phyloP scores from a whole-genome alignment of 2,113 vertebrate species.

The Phainopepla nitens region DNA sequence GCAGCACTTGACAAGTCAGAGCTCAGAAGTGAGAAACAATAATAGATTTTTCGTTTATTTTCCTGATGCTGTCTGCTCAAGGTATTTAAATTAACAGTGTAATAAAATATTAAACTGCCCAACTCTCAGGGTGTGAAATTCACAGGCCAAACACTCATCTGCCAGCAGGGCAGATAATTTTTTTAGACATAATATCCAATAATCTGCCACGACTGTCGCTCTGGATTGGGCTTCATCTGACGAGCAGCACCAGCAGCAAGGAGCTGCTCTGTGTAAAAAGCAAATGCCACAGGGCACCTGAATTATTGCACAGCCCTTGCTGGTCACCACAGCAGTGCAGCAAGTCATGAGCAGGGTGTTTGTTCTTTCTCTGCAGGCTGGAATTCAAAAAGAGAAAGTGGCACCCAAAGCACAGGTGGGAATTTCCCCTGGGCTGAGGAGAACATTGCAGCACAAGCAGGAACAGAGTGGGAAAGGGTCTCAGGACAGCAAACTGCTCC shows the following conservation, averaged over 20 bases:
- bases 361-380: neutral
- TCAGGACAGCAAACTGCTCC: neutral
- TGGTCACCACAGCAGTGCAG: neutral
- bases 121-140: constrained; percentile 58
- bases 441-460: neutral
- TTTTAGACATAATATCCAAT: constrained; percentile 53
- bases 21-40: constrained; percentile 26
- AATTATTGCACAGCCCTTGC: constrained; percentile 43
- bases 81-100: constrained; percentile 21
- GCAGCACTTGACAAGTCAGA: constrained; percentile 29
- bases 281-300: constrained; percentile 52
- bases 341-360: neutral
- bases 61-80: constrained; percentile 35
- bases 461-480: neutral
- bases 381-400: neutral
- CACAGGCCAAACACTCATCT: constrained; percentile 44
- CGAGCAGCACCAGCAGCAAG: neutral
- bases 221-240: neutral
- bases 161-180: constrained; percentile 24
- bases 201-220: constrained; percentile 51
- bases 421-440: neutral
- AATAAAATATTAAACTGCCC: constrained; percentile 60
- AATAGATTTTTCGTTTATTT: constrained; percentile 52
- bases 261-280: constrained; percentile 19
- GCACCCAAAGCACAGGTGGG: neutral